Conservation (phyloP, 2,888 invertebrate species). For the Plutella xylostella region DNA sequence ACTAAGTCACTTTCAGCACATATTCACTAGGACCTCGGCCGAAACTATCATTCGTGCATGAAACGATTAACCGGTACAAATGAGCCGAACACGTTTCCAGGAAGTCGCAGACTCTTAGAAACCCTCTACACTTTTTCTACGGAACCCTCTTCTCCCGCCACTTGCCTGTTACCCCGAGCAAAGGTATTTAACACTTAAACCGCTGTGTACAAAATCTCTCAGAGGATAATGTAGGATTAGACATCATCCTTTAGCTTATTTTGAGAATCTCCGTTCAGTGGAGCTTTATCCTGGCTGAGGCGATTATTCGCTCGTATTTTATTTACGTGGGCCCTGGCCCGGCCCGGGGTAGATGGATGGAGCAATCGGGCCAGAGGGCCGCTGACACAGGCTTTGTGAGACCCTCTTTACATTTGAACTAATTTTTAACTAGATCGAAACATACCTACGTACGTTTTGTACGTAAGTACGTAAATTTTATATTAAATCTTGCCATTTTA, state of each 20-base stretch:
- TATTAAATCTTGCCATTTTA: too few species aligned
- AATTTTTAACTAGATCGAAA: too few species aligned
- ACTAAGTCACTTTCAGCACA: neutral
- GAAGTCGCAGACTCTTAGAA: too few species aligned
- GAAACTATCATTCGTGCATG: slow-evolving; percentile 2
- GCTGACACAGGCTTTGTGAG: too few species aligned
- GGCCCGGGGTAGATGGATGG: slow-evolving; percentile 49
- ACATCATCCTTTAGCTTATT: slow-evolving; percentile 9
- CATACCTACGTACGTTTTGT: too few species aligned
- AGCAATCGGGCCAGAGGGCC: slow-evolving; percentile 38
- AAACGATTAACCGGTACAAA: slow-evolving; percentile 3
- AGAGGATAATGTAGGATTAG: neutral
- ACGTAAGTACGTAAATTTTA: too few species aligned
- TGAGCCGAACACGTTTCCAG: neutral
- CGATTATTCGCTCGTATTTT: slow-evolving; percentile 50
- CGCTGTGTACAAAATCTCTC: slow-evolving; percentile 1
- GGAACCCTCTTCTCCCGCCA: too few species aligned
- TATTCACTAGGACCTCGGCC: too few species aligned
- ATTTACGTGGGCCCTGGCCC: slow-evolving; percentile 40
- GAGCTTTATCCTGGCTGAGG: slow-evolving; percentile 22
- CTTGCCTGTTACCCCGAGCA: too few species aligned
- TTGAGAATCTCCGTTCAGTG: slow-evolving; percentile 9
- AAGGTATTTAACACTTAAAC: too few species aligned
- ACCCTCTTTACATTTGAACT: too few species aligned
- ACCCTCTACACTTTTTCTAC: too few species aligned